phyloP scores from a whole-genome alignment of 2,113 vertebrate species.

The Percopsis transmontana region DNA sequence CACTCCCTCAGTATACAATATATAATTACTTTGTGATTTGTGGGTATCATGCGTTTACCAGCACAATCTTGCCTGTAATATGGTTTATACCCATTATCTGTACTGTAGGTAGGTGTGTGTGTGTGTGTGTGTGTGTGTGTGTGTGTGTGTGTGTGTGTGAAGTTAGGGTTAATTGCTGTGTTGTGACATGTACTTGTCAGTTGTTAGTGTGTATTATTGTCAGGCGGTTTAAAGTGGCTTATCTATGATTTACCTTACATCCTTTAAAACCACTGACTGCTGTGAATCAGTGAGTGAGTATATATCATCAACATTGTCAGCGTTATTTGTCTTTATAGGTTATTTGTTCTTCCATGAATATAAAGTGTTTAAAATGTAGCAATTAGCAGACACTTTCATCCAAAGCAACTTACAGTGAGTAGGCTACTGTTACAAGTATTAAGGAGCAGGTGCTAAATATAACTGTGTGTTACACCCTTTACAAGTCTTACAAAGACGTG shows the following conservation, averaged over 20 bases:
- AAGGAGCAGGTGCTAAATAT: too few species aligned
- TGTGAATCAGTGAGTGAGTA: neutral
- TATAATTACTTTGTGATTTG: conserved; percentile 61
- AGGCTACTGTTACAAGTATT: too few species aligned
- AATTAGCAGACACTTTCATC: too few species aligned
- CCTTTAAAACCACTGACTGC: conserved; percentile 2
- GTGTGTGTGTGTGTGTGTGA: neutral
- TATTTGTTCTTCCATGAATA: too few species aligned
- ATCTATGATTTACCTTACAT: neutral
- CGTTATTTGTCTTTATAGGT: too few species aligned
- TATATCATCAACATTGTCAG: too few species aligned
- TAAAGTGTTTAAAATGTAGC: too few species aligned
- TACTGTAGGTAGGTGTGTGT: neutral
- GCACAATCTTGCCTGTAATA: conserved; percentile 35
- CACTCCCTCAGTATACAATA: conserved; percentile 46
- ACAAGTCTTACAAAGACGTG: too few species aligned
- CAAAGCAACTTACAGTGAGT: too few species aligned
- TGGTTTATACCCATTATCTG: conserved; percentile 29
- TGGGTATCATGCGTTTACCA: conserved; percentile 38
- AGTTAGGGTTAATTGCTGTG: neutral
- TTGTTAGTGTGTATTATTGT: neutral
- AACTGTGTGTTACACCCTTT: too few species aligned
- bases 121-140: conserved; percentile 7
- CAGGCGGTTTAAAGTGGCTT: neutral
- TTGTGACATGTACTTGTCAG: too few species aligned